Evolutionary conservation across 2,797 vertebrate species (phyloP), one percentile per base, ranked within the genome.

Genomic region (Sardinella longiceps): DNA sequence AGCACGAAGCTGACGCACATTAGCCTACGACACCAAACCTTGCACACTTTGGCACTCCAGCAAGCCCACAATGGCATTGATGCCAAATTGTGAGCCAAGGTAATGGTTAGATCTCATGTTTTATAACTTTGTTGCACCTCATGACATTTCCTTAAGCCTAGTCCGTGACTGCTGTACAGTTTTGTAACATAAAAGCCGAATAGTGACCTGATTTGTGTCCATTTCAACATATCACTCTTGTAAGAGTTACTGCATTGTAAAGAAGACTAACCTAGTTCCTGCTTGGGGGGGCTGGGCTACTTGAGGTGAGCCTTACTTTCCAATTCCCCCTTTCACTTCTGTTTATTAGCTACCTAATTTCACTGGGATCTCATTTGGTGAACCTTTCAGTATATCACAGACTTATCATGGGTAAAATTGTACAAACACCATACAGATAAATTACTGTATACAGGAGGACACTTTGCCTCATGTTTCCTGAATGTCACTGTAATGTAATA

Each of bases 1-100:
- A 88, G 83, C 81, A 80, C 82, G 84, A 87, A 86, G 82, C 87
- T 81, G 86, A 84, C 83, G 70, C 81, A 66, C 83, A 74, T 84
- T 83, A 48, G 46, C 46, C 11, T 48, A 86, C 39, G 28, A 66
- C 18, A 66, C 10, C 60, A 70, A 25, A 11, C 82, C 30, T 60
- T 43, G 46, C 82, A 77, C 70, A 77, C 43, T 77, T 51, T 66
- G 80, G 25, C 39, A 14, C 48, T 85, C 81, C 50, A 77, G 30
- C 60, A 74, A 74, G 85, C 77, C 39, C 60, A 77, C 83, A 80
- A 53, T n/a, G 53, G 81, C 28, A 84, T 82, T 81, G 50, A 60
- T 60, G 56, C 70, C 70, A 43, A 20, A 77, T 43, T 20, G 43
- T 43, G 15, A 39, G 23, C 11, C 6, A 43, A 9, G 66, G 25